Base-by-base conservation (phyloP, 2,888 invertebrate species). In the Sceliomorpha sp. region DNA sequence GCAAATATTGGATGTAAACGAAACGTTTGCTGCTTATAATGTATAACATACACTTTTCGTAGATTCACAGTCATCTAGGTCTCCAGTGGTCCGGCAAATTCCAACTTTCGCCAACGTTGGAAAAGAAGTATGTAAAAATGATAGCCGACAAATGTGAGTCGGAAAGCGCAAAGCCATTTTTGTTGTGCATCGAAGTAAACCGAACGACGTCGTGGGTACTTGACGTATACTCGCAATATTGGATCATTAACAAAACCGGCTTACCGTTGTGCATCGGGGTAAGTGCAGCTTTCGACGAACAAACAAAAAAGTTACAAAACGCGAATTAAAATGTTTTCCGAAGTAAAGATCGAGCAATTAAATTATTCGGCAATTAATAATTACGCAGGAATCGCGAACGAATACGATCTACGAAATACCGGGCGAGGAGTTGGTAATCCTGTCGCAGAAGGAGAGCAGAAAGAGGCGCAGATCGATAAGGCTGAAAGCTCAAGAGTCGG, bases 231-330 rank as follows among this genome's bases (percentile, higher is more conserved):
- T 93, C 95, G 0, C 95, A 95, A 9, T 96, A 94, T 86, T 97
- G 97, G 96, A 91, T 97, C 80, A 93, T 97, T 72, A 97, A 97
- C 89, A 95, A 95, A 88, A 94, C 96, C 1, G 95, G 95, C 8
- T 89, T 97, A 67, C 95, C 96, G 1, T 87, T 97, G 72, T 93
- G 94, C 85, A 90, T 96, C 72, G 93, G 94, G 90, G 95, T 94
- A 85, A 85, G 83, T 51, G 1, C 27, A n/a, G 1, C 26, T 31
- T 31, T 17, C 0, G 1, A 24, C 8, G 9, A 24, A 26, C 7
- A 10, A 5, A 5, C 8, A 0, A 2, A 13, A 15, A 20, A 26
- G 6, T 37, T 34, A 26, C 7, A n/a, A 27, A 8, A 13, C 6
- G n/a, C 10, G 13, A 24, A 26, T n/a, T 34, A 10, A 26, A 2